Base-by-base conservation (phyloP, 2,113 vertebrate species). In the Atlantisia rogersi region DNA sequence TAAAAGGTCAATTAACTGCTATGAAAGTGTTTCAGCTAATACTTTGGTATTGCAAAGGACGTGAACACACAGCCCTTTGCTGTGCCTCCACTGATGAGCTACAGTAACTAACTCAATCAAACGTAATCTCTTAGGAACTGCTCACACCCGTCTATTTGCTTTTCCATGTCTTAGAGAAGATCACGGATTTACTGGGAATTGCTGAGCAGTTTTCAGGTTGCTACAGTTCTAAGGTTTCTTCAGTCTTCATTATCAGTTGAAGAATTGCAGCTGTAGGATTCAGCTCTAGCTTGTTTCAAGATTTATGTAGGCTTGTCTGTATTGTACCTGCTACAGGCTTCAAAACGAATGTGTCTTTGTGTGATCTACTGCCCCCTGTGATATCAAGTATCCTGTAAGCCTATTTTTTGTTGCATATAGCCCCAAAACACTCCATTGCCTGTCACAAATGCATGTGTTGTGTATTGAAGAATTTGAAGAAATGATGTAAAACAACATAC, bases 1-100 rank as follows among this genome's bases (percentile, higher is more conserved):
- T 82, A 86, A 96, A 96, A 96, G 91, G 91, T 95, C 86, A 82
- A 53, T 94, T 96, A 86, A 88, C 80, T 88, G 29, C 76, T n/a
- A 75, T 16, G 46, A 32, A 84, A 88, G 73, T 40, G 73, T 78
- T 74, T 71, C 78, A 86, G 83, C 68, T 81, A 52, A 88, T 82
- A 62, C 63, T 77, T 56, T 12, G 32, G 24, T 50, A 37, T 58
- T 62, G 59, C 55, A 52, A 63, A 88, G 60, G 76, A 53, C 71
- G 62, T 40, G 79, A 80, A 74, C 68, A 81, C 0, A 5, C 29
- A 92, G 56, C 17, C 69, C 46, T 88, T 86, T 52, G 16, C 37
- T 46, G 37, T 74, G 73, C 52, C 52, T 78, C 68, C 69, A 12
- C 55, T 56, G 88, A 81, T 55, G 60, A 74, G 44, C 48, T 53